phyloP scores from a whole-genome alignment of 2,888 invertebrate species.

The Agonopterix subpropinquella region DNA sequence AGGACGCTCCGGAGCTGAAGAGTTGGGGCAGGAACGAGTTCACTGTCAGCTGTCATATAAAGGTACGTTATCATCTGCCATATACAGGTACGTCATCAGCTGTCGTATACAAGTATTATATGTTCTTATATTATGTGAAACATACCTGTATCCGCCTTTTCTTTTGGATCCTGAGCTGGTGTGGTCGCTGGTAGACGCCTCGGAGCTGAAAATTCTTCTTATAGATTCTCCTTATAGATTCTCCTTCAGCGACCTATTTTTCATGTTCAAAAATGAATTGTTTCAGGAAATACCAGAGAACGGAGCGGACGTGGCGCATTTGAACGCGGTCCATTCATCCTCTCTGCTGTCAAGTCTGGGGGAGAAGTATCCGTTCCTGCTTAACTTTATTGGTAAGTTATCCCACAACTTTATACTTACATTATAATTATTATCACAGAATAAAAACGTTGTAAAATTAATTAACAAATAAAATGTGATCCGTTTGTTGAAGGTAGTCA shows the following conservation, averaged over 20 bases:
- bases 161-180: too few species aligned
- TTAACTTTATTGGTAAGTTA: conserved; percentile 44
- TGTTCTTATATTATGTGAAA: too few species aligned
- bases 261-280: too few species aligned
- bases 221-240: too few species aligned
- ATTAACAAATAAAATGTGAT: background rate
- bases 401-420: too few species aligned
- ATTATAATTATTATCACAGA: too few species aligned
- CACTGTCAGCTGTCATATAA: conserved; percentile 79
- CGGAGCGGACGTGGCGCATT: conserved; percentile 89
- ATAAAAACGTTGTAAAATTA: too few species aligned
- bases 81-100: conserved; percentile 32
- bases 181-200: conserved; percentile 71
- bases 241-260: too few species aligned
- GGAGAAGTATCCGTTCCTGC: conserved; percentile 38
- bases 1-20: conserved; percentile 73
- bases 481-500: conserved; percentile 53
- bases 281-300: conserved; percentile 92
- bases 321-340: conserved; percentile 84
- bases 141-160: too few species aligned
- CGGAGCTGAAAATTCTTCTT: conserved; percentile 58
- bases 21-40: conserved; percentile 84
- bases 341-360: conserved; percentile 58
- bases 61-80: too few species aligned
- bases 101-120: conserved; percentile 90